These are phyloP conservation scores for Epinotia nisella DNA, from an alignment of 2,888 invertebrate species.

Conservation along the genomic window DNA sequence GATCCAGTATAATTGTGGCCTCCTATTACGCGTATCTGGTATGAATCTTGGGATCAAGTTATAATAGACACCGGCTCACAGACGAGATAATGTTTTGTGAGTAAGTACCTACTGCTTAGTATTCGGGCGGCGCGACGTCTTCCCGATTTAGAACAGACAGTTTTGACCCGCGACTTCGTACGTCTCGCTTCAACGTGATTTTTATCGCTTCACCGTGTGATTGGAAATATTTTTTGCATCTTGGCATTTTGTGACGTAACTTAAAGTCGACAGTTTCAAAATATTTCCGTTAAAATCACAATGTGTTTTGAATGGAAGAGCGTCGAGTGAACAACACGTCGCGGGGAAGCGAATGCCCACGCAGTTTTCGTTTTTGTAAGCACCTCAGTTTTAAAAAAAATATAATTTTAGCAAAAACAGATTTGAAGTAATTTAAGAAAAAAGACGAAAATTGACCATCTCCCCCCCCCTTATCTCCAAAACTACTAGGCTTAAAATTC, in stretches of 20 bases:
- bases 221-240: constrained; percentile 32
- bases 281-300: background rate
- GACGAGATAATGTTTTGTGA: background rate
- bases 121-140: constrained; percentile 50
- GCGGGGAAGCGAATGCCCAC: background rate
- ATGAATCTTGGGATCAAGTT: background rate
- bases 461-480: no score
- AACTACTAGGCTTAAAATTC: no score
- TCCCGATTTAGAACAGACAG: constrained; percentile 41
- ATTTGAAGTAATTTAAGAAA: no score
- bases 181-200: constrained; percentile 41
- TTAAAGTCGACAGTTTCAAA: background rate
- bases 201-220: constrained; percentile 41
- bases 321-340: background rate
- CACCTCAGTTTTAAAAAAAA: no score
- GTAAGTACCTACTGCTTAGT: constrained; percentile 52
- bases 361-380: no score
- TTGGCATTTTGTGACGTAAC: background rate
- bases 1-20: background rate
- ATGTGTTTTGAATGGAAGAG: background rate
- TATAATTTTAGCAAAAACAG: no score
- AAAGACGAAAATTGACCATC: no score
- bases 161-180: constrained; percentile 33
- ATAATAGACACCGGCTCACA: background rate
- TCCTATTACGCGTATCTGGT: background rate